phyloP scores from a whole-genome alignment of 2,113 vertebrate genomes.

The Gavia stellata region DNA sequence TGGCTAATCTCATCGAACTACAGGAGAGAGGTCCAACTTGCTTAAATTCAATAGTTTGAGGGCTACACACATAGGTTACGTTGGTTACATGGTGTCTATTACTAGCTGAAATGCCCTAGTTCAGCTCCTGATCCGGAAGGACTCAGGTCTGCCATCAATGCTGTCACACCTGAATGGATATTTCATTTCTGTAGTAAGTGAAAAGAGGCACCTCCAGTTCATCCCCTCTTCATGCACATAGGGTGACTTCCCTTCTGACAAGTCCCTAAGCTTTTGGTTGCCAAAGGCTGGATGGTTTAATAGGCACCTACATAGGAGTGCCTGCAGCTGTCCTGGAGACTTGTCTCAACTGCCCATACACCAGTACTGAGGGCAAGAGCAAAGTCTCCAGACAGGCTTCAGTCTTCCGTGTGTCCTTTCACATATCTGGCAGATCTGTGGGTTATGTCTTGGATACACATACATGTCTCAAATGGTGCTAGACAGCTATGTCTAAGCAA shows the following conservation, averaged over 20 bases:
- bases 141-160: not conserved
- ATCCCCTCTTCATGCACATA: not conserved
- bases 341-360: not conserved
- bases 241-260: not conserved
- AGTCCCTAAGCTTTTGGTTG: not conserved
- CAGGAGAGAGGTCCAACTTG: not conserved
- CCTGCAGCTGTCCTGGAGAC: not conserved
- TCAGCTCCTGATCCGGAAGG: not conserved
- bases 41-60: not conserved
- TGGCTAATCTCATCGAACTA: not conserved
- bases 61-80: fast-evolving
- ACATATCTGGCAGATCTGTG: not conserved
- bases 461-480: not conserved
- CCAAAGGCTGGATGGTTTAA: not conserved
- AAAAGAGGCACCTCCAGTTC: not conserved
- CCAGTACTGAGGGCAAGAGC: not conserved
- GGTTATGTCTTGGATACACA: not conserved
- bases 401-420: not conserved
- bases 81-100: not conserved
- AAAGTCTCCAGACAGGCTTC: not conserved
- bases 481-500: not conserved
- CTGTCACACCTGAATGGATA: not conserved
- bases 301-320: no score
- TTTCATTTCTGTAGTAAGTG: not conserved
- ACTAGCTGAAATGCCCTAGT: not conserved